Percentiles rank a stretch among this genome's conserved stretches.
Evolutionary conservation across 2,888 invertebrate species (phyloP).

Genomic region (Drosophila buzzatii): DNA sequence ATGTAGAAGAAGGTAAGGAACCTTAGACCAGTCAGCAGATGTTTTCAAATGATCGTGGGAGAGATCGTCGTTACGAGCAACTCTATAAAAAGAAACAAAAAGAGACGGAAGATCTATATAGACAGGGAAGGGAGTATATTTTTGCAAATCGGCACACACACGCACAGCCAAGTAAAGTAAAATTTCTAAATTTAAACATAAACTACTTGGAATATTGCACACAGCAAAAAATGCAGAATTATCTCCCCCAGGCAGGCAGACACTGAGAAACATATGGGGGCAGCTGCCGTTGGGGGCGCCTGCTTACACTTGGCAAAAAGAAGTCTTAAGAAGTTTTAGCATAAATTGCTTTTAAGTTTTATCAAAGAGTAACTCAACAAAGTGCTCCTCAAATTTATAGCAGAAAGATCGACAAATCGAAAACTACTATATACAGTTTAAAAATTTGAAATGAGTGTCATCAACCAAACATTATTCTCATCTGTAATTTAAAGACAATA

Average conservation of each 20-base stretch:
- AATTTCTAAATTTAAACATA: constrained; percentile 64
- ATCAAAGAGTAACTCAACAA: no score
- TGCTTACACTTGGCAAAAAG: constrained; percentile 7
- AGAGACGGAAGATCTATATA: not conserved
- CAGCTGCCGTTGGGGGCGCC: constrained; percentile 59
- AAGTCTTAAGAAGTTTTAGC: not conserved
- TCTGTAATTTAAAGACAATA: not conserved
- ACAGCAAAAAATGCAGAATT: constrained; percentile 20
- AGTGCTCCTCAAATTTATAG: no score
- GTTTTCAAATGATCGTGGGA: constrained; percentile 58
- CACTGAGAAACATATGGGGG: not conserved
- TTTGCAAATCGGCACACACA: constrained; percentile 41
- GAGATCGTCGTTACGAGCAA: constrained; percentile 25
- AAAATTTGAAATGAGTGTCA: no score
- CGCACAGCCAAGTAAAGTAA: constrained; percentile 10
- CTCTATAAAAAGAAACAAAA: not conserved
- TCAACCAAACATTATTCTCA: no score
- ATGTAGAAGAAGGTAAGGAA: constrained; percentile 28
- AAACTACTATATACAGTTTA: no score
- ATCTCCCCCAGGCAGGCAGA: constrained; percentile 58
- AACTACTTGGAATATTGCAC: constrained; percentile 42
- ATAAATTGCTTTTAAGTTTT: not conserved
- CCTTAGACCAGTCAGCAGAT: constrained; percentile 50
- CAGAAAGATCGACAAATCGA: no score
- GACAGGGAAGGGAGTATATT: constrained; percentile 26